Base-by-base conservation (phyloP, 2,113 vertebrate species). In the Python bivittatus region DNA sequence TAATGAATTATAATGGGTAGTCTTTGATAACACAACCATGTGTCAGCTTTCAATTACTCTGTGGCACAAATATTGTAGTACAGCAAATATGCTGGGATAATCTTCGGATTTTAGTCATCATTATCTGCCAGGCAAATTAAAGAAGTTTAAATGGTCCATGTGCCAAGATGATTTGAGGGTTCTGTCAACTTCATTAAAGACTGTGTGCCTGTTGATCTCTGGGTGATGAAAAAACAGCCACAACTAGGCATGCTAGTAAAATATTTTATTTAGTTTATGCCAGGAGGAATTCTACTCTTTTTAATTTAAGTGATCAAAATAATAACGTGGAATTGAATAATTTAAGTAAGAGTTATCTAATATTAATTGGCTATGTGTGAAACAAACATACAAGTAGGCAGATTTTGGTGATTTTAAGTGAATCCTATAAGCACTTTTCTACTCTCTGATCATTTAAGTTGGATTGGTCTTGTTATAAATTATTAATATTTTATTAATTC, bases 401-500 rank as follows among this genome's bases (percentile, higher is more conserved):
- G 1, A 15, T 60, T 88, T 88, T 61, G 27, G 48, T 15, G 56
- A 10, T 52, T 84, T 79, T n/a, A 57, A 53, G 15, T 25, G 84
- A 86, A 15, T 44, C 25, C 42, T 38, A 42, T 83, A 79, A 64
- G 13, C 42, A 48, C 57, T 88, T 88, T 17, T 44, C 27, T 52
- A 6, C 6, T 57, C 38, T n/a, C 53, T 90, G 48, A 56, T 90
- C 52, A 52, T 72, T 57, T 44, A 10, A 64, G 1, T 5, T n/a
- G n/a, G 48, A 61, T 54, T 38, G 29, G 13, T 9, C n/a, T 85
- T 29, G 23, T 38, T 95, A 52, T 93, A 92, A 84, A 0, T 52
- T 91, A 33, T 91, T 91, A 92, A 25, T 54, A 25, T 27, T 88
- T 20, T 84, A 1, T 93, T 93, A 20, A 57, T 94, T 92, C 84